These are phyloP conservation scores for Anabas testudineus DNA, from an alignment of 2,797 vertebrate genomes.

Conservation along the genomic window DNA sequence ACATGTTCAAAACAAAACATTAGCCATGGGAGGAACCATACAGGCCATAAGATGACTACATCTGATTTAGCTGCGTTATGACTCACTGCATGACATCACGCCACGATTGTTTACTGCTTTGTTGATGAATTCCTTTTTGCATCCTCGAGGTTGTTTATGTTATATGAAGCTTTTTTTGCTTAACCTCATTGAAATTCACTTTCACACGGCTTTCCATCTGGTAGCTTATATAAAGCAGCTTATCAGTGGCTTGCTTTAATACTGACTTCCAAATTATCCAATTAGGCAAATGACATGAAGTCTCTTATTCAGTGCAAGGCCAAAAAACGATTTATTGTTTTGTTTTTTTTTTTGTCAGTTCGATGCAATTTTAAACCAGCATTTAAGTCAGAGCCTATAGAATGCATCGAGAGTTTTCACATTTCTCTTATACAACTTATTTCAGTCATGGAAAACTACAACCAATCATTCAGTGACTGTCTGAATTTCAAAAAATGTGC, in stretches of 20 bases:
- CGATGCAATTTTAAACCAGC: background rate
- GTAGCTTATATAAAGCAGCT: slow-evolving; percentile 1
- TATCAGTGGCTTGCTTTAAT: slow-evolving; percentile 5
- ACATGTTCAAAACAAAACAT: slow-evolving; percentile 49
- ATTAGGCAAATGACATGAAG: background rate
- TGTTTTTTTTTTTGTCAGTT: slow-evolving; percentile 5
- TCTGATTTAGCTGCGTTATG: slow-evolving; percentile 2
- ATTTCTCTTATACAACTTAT: slow-evolving; percentile 1
- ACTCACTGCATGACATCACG: background rate
- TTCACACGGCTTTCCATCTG: background rate
- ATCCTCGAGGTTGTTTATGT: background rate
- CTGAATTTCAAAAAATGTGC: slow-evolving; percentile 51
- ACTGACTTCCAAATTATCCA: background rate
- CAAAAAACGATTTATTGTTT: background rate
- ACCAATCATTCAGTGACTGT: slow-evolving; percentile 1
- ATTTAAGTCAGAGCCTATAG: slow-evolving; percentile 1
- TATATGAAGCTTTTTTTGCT: background rate
- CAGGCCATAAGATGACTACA: background rate
- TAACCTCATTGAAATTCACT: background rate
- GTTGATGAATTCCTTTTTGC: slow-evolving; percentile 8
- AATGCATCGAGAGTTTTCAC: background rate
- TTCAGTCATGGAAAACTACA: slow-evolving; percentile 16
- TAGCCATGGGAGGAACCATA: slow-evolving; percentile 23
- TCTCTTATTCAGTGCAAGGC: slow-evolving; percentile 1
- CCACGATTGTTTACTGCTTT: background rate